phyloP scores from a whole-genome alignment of 92 coral and sea anemone genomes.

The Heteractis magnifica region DNA sequence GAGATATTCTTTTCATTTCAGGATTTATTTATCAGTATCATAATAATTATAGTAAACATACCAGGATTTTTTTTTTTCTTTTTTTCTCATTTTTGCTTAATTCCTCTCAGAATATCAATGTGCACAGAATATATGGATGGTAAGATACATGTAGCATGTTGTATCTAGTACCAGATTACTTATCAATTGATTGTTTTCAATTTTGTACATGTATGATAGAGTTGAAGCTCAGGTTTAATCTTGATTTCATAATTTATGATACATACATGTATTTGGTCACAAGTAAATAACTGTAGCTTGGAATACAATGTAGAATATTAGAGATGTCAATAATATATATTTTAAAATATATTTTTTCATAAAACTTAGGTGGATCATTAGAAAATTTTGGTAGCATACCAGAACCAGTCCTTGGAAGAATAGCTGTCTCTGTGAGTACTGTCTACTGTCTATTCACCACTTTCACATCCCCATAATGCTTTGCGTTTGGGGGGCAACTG shows the following conservation, averaged over 20 bases:
- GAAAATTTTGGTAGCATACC: slow-evolving; percentile 92
- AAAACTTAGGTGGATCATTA: slow-evolving; percentile 77
- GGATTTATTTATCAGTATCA: background rate
- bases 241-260: too few species aligned
- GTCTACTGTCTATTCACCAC: background rate
- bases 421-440: slow-evolving; percentile 88
- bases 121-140: slow-evolving; percentile 99
- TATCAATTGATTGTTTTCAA: background rate
- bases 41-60: too few species aligned
- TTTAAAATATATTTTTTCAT: background rate
- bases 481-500: too few species aligned
- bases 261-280: too few species aligned
- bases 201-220: too few species aligned
- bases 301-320: too few species aligned
- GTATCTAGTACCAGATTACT: background rate
- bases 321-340: too few species aligned
- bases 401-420: slow-evolving; percentile 94
- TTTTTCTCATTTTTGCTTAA: background rate
- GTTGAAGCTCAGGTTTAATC: too few species aligned
- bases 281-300: too few species aligned
- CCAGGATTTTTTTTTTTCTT: background rate
- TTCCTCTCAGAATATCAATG: slow-evolving; percentile 79
- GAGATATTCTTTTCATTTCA: slow-evolving; percentile 5
- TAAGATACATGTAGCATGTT: slow-evolving; percentile 18
- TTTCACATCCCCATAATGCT: too few species aligned